Base-by-base conservation (phyloP, 2,888 invertebrate genomes). In the Leptarthrus brevirostris region DNA sequence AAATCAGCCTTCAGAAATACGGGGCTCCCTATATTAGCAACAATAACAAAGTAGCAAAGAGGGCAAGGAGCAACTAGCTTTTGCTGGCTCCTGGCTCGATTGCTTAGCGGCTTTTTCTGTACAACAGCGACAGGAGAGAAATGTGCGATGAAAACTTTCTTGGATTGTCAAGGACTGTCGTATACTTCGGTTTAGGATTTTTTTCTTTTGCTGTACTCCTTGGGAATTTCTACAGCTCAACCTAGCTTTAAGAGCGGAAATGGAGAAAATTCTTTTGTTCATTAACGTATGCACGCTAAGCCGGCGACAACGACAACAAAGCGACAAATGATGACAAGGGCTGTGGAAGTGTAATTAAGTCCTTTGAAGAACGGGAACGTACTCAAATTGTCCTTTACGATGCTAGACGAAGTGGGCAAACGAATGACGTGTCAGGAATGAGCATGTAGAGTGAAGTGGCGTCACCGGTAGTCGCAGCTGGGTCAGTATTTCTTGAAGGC, bases 211-310 rank as follows among this genome's bases (percentile, higher is more conserved):
- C 22, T 47, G n/a, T 16, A n/a, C n/a, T 30, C 30, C 30, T 30
- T 30, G 30, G 30, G 30, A 30, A 30, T 30, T 30, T 8, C 30
- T 30, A 6, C 14, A 16, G 14, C 47, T 14, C 47, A n/a, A 14
- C 47, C 5, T 5, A 14, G 14, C 47, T 47, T 47, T 16, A 18
- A 16, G 61, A 40, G 36, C 61, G 61, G 61, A 61, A 61, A 61
- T 16, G 61, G 40, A 40, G 24, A 40, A 40, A 61, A 61, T 61
- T 61, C 61, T 61, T 61, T 61, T 61, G 44, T 61, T 14, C 61
- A 40, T 61, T 61, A 34, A 16, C 40, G 40, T 61, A 40, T 40
- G 24, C 56, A 56, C 24, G 56, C 26, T 30, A 14, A 44, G 12
- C n/a, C 30, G 14, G 34, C 26, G 24, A 24, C 54, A 56, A 56